Conservation (phyloP, 2,113 vertebrate species). For the Struthidea cinerea region DNA sequence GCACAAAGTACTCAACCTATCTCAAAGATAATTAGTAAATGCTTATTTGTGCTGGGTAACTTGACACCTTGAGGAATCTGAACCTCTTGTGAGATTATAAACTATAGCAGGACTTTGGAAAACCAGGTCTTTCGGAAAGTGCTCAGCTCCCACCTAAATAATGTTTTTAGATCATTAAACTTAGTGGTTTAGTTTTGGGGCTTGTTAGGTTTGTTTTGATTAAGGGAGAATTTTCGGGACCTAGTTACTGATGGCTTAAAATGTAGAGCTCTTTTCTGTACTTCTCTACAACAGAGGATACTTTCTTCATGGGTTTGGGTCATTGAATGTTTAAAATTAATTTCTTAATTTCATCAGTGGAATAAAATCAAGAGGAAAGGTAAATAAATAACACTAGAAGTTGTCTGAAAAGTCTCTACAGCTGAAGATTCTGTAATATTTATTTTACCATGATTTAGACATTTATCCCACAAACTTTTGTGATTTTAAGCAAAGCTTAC, state of each 20-base stretch:
- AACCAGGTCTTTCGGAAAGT: background rate
- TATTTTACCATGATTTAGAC: background rate
- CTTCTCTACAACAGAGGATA: background rate
- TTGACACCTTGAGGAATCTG: background rate
- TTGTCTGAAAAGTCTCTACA: background rate
- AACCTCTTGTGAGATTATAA: background rate
- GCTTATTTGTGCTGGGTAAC: background rate
- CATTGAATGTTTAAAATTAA: background rate
- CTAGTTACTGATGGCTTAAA: background rate
- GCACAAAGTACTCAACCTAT: background rate
- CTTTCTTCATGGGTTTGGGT: background rate
- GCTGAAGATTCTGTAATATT: background rate
- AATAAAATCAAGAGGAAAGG: background rate
- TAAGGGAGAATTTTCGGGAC: background rate
- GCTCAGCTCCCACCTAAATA: background rate
- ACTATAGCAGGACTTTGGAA: background rate
- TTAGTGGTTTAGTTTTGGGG: rapidly evolving
- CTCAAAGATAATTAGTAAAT: background rate
- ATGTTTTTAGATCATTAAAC: background rate
- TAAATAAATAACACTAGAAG: background rate
- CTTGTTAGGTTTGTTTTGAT: background rate
- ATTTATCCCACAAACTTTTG: background rate
- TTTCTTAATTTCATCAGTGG: background rate
- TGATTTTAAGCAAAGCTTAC: background rate
- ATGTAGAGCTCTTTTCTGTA: background rate